Base-by-base conservation (phyloP, 2,888 invertebrate genomes). In the Xanthia togata region DNA sequence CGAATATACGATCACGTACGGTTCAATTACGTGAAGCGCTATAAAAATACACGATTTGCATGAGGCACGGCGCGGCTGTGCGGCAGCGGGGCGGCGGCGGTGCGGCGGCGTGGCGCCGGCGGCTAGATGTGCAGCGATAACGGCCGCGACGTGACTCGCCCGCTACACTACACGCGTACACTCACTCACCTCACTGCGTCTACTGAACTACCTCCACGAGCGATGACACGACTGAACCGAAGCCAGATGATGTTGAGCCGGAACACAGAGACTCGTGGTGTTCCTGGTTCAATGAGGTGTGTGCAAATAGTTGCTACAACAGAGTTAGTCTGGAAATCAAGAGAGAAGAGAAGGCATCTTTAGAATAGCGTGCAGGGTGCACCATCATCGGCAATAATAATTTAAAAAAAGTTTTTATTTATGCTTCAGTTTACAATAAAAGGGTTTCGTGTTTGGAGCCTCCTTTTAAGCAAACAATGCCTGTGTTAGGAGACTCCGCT, bases 1-100 rank as follows among this genome's bases (percentile, higher is more conserved):
- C 83, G 74, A 60, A 79, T 78, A 76, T 78, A 79, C 75, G 68
- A 64, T n/a, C 88, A 87, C 89, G 88, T 87, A 87, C 86, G 64
- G 69, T 77, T 83, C 84, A 76, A 83, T 83, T 89, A 89, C 89
- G 90, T 88, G 89, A 76, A 73, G 75, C 74, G 77, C 82, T 79
- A 86, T 86, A 88, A 89, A 88, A 90, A 87, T 87, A 80, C 86
- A 82, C 78, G 76, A 90, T 91, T 91, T 91, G 92, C 91, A 91
- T 92, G 89, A 88, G 84, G 59, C 60, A 84, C 44, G 59, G 76
- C 81, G 76, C 67, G 83, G 80, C 79, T 87, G 83, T 78, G 86
- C 79, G 73, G 81, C 76, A 50, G 89, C 81, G 86, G 84, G 75
- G 87, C 79, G 72, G 80, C 73, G 70, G 89, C 88, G 89, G 88